Evolutionary conservation across 2,113 vertebrate species (phyloP), one percentile per base, ranked within the genome.

Genomic region (Lathamus discolor): DNA sequence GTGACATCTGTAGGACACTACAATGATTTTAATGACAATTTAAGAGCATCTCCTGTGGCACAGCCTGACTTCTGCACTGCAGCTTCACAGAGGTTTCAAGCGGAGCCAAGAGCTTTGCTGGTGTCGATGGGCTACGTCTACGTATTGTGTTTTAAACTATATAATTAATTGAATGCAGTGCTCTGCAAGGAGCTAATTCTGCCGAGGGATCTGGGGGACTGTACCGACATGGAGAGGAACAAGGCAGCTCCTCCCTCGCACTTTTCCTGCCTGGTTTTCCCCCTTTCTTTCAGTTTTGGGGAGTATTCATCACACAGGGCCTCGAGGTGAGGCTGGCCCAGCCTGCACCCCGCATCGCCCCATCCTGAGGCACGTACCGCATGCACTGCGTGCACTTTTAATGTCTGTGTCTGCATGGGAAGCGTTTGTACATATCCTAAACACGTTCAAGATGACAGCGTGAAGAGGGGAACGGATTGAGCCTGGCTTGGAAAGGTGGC

Each of bases 101-200:
- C 2, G 8, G 54, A 77, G 93, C 68, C 46, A 23, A 37, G 12
- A 41, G 66, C 69, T 59, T 41, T 73, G 64, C 92, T 87, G 92
- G 41, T 93, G 85, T 44, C 39, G 62, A 79, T 68, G 92, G 87
- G 87, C n/a, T n/a, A 27, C 11, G 89, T 64, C 91, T 51, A 35
- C 59, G 10, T 63, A 61, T 52, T 95, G 92, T 93, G 81, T 94
- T 61, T 68, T 90, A 69, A 95, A 64, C 70, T 43, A 14, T 35
- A 17, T 72, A 82, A 91, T 93, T 90, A 93, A 96, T 90, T 87
- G 92, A 67, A 92, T 49, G 55, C 95, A 94, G 92, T 11, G 16
- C 87, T 75, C 70, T 43, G 82, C 82, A 7, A 91, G 92, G 67
- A 87, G 93, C 84, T 82, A 37, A 82, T 87, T 75, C 74, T 83